These are phyloP conservation scores for Ischnura elegans DNA, from an alignment of 2,888 invertebrate species.

Conservation along the genomic window DNA sequence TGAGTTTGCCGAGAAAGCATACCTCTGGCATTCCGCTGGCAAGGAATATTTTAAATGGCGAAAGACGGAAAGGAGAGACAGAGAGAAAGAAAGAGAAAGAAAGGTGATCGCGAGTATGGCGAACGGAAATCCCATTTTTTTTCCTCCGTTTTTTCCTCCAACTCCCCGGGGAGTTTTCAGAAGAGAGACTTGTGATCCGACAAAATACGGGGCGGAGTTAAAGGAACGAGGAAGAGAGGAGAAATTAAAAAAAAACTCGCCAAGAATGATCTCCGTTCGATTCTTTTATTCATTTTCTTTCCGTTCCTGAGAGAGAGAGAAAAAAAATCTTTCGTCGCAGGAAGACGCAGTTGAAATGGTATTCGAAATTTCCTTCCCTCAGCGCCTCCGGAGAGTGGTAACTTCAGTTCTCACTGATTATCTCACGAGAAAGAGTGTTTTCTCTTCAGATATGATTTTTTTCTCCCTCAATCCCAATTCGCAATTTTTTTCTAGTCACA, in stretches of 20 bases:
- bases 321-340: background rate
- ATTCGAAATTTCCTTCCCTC: background rate
- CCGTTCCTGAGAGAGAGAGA: background rate
- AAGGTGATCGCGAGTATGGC: background rate
- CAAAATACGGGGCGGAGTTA: background rate
- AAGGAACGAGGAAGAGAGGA: no score
- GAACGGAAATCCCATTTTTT: background rate
- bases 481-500: no score
- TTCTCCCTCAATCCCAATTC: no score
- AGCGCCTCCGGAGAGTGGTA: background rate
- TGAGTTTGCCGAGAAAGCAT: background rate
- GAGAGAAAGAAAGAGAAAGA: background rate
- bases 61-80: background rate
- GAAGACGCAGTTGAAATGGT: background rate
- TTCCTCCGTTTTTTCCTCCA: background rate
- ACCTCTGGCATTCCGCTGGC: background rate
- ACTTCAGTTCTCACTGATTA: background rate
- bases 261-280: background rate
- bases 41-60: background rate
- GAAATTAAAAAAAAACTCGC: no score
- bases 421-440: background rate
- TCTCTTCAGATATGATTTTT: no score
- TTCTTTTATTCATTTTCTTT: background rate
- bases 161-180: background rate
- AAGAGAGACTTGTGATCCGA: constrained; percentile 12